Percentiles rank a stretch among this genome's conserved stretches.
These are phyloP conservation scores for Bacillus rossius DNA, from an alignment of 1,140 invertebrate species.

Conservation along the genomic window DNA sequence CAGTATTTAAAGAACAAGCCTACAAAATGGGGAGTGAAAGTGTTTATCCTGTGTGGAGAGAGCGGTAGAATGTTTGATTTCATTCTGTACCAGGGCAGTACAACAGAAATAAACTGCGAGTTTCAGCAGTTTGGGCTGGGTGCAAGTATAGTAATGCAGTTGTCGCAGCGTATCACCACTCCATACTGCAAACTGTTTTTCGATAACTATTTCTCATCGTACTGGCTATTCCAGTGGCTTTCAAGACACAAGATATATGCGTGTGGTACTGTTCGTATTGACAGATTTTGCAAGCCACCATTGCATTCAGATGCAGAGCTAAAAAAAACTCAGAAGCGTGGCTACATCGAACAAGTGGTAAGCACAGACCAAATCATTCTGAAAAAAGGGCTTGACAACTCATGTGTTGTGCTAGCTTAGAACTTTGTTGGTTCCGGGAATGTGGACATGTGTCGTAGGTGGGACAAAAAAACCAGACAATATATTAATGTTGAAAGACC, in stretches of 20 bases:
- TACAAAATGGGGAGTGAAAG: conserved; percentile 12
- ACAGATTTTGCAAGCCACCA: conserved; percentile 14
- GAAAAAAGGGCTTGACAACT: conserved; percentile 20
- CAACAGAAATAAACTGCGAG: not conserved
- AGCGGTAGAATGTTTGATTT: conserved; percentile 17
- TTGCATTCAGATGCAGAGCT: conserved; percentile 17
- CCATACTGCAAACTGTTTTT: conserved; percentile 19
- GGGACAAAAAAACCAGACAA: conserved; percentile 8
- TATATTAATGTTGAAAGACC: conserved; percentile 9
- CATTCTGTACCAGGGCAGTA: conserved; percentile 15
- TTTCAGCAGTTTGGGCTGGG: conserved; percentile 10
- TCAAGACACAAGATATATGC: conserved; percentile 13
- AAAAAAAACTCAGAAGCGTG: conserved; percentile 9
- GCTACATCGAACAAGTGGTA: conserved; percentile 14
- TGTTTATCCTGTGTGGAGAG: conserved; percentile 4
- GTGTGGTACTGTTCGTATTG: conserved; percentile 14
- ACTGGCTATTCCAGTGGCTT: conserved; percentile 9
- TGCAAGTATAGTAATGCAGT: conserved; percentile 14
- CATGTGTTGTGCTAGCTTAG: conserved; percentile 13
- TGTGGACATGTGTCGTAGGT: conserved; percentile 13
- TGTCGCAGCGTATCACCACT: conserved; percentile 7
- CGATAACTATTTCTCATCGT: conserved; percentile 21
- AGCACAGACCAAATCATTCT: conserved; percentile 10
- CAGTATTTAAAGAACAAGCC: conserved; percentile 14
- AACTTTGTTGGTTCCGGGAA: conserved; percentile 16